Base-by-base conservation (phyloP, 2,797 vertebrate genomes). In the Anolis apletophallus region DNA sequence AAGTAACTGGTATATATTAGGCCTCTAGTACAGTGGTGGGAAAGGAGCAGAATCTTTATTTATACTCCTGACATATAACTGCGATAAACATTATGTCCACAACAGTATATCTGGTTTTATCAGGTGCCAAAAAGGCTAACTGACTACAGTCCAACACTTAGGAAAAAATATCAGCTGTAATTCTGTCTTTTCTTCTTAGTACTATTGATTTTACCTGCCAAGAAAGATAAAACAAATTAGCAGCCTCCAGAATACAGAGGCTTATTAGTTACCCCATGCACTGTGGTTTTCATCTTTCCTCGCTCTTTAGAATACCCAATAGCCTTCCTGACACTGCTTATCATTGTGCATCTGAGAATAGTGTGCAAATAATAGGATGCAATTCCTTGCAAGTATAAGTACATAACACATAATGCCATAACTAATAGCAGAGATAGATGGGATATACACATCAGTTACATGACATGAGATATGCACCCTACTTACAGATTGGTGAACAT, bases 1-100 rank as follows among this genome's bases (percentile, higher is more conserved):
- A 91, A 88, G 81, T 87, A 90, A 88, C 90, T 92, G 93, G 92
- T 92, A 88, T 88, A 86, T 88, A 92, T 86, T 90, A 90, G 82
- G 89, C 84, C 91, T 77, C 86, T 74, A 91, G 87, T 89, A 88
- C 91, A 93, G 81, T 69, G 68, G n/a, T 88, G 86, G 89, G 50
- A 91, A 84, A 84, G n/a, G 69, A 87, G 16, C 80, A 88, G 50
- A 90, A 90, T 92, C 55, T 68, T 71, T 50, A 21, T 78, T 29
- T 71, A 73, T 55, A 91, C 84, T 85, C 85, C 91, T 80, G 83
- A 92, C 84, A 57, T 36, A 84, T 69, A 87, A 69, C 61, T 17
- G 36, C 73, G 71, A 92, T 81, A 94, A 90, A 88, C 85, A 90
- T 87, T 52, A 89, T 81, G 85, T 87, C 64, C 61, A 90, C 0